Conservation (phyloP, 2,797 vertebrate species). For the Arctocebus calabarensis region DNA sequence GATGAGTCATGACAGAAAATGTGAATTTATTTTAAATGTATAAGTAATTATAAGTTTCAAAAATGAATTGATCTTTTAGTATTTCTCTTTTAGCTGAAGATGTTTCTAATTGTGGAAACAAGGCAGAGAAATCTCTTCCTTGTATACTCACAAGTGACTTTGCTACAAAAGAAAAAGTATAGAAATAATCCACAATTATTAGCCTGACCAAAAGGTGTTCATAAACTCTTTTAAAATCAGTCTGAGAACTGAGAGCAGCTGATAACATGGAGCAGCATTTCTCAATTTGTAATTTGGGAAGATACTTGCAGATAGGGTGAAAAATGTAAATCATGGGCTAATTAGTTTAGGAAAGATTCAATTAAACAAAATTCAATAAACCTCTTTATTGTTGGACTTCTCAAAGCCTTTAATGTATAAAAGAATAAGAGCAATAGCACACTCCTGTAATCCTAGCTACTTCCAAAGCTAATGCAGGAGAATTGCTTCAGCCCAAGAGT, state of each 20-base stretch:
- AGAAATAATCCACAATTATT: constrained; percentile 11
- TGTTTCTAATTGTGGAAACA: constrained; percentile 58
- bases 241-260: constrained; percentile 17
- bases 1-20: constrained; percentile 11
- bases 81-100: constrained; percentile 34
- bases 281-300: neutral
- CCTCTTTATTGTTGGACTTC: neutral
- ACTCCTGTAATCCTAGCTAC: neutral
- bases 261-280: neutral
- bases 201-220: constrained; percentile 11
- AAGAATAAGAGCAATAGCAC: neutral
- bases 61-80: constrained; percentile 23
- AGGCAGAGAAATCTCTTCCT: constrained; percentile 46
- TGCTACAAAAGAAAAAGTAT: neutral
- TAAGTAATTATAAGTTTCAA: constrained; percentile 42
- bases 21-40: constrained; percentile 54
- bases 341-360: constrained; percentile 36
- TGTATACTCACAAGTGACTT: constrained; percentile 8
- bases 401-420: neutral
- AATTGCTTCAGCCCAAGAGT: neutral
- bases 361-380: neutral
- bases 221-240: neutral
- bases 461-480: neutral
- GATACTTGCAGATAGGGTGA: neutral
- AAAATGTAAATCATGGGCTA: neutral